A percentile compares a stretch with the other conserved stretches of the same genome.
Evolutionary conservation across 64 coral and sea anemone genomes (phyloP).

Genomic region (Montipora efflorescens): DNA sequence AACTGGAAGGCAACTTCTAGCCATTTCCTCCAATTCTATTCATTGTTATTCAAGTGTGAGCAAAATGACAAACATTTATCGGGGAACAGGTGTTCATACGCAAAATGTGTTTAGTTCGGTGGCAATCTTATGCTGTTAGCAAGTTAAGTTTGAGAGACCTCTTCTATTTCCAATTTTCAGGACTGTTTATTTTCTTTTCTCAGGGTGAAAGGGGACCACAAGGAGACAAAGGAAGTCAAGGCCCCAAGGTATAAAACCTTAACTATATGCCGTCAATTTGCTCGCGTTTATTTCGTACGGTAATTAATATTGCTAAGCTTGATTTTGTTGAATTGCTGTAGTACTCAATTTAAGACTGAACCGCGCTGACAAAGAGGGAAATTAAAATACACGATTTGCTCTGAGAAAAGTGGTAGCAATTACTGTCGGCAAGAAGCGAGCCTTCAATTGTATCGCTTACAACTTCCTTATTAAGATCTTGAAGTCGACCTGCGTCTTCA

Average conservation of each 20-base stretch:
- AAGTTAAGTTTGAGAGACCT: not conserved
- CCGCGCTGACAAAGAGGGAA: not conserved
- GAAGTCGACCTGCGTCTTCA: not conserved
- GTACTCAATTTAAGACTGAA: not conserved
- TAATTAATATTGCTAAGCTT: not conserved
- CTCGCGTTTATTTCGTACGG: not conserved
- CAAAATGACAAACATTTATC: not conserved
- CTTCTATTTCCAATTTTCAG: not conserved
- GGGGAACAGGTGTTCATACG: not conserved
- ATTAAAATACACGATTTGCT: not conserved
- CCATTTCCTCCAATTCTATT: not conserved
- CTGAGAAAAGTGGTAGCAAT: not conserved
- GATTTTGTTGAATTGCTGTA: not conserved
- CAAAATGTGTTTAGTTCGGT: too few species aligned
- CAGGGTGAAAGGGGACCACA: slow-evolving; percentile 18
- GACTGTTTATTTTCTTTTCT: not conserved
- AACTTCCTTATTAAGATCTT: slow-evolving; percentile 25
- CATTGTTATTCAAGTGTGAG: not conserved
- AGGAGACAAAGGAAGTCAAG: slow-evolving; percentile 39
- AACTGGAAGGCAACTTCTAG: not conserved
- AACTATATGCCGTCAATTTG: not conserved
- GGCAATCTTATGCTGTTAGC: not conserved
- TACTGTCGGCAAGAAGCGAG: slow-evolving; percentile 14
- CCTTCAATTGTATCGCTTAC: slow-evolving; percentile 32
- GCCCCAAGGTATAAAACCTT: slow-evolving; percentile 2